Evolutionary conservation across 2,113 vertebrate genomes (phyloP), one percentile per base, ranked within the genome.

Genomic region (Corythoichthys haematopterus): DNA sequence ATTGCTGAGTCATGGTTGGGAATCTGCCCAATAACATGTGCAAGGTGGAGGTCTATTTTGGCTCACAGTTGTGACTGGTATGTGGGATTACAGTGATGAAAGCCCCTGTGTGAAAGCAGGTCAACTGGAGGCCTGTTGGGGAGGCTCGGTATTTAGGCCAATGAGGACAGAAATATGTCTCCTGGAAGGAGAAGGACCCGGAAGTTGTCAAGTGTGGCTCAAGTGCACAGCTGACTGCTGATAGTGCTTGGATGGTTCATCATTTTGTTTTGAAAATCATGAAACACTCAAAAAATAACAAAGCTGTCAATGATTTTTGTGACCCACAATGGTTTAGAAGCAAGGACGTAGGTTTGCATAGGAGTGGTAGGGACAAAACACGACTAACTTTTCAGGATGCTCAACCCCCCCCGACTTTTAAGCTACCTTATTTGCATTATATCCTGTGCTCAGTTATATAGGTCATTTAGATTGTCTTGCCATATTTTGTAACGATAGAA

Each of bases 81-180:
- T 82, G 61, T 71, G 74, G 74, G 53, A 84, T 88, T 84, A 88
- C 79, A 77, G 84, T 47, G 57, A 70, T 84, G 82, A 81, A 82
- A 88, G 75, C 66, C 67, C 40, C 78, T 75, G 85, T 78, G 84
- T 87, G 77, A 87, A 89, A 90, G 82, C 84, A 82, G 88, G 87
- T 87, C 89, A 88, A 7, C 59, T 38, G 81, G 70, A 50, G 71
- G 55, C 71, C 80, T 81, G 77, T 76, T 87, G 84, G 64, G 80
- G 81, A 80, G 64, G 70, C 0, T 48, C 1, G 72, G 74, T 82
- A 84, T 89, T 87, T 84, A 85, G 81, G 81, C 77, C 85, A 83
- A 68, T 70, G 78, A 76, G 77, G 65, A 56, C 72, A 65, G 61
- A 35, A 52, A 68, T 64, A 68, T 69, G 66, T 66, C 71, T 65